These are phyloP conservation scores for Brachirus orientalis DNA, from an alignment of 2,113 vertebrate species.

Conservation along the genomic window DNA sequence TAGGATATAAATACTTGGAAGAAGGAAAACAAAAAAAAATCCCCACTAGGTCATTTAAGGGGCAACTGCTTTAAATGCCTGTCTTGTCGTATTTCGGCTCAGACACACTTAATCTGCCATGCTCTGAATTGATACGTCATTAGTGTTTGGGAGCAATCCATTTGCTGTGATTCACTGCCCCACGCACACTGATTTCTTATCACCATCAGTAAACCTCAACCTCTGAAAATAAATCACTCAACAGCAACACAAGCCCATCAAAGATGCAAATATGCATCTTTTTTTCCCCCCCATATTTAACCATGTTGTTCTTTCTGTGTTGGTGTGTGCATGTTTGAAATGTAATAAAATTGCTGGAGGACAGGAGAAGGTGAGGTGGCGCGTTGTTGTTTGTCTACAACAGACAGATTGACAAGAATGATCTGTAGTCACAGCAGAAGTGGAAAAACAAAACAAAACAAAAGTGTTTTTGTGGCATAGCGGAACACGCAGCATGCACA, in stretches of 20 bases:
- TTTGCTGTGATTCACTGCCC: conserved; percentile 6
- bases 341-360: no score
- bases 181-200: not conserved
- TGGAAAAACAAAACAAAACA: no score
- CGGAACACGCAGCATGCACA: no score
- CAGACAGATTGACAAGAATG: conserved; percentile 4
- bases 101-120: not conserved
- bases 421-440: not conserved
- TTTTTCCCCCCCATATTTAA: no score
- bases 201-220: not conserved
- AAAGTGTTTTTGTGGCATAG: no score
- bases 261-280: no score
- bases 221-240: no score
- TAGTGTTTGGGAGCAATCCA: not conserved
- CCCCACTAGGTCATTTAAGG: not conserved
- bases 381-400: not conserved
- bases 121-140: not conserved
- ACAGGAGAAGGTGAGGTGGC: no score
- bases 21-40: no score
- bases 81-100: not conserved
- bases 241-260: not conserved
- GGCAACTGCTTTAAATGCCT: not conserved
- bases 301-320: not conserved
- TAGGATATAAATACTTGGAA: not conserved
- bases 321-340: no score